These are phyloP conservation scores for Stegana nigrithorax DNA, from an alignment of 2,888 invertebrate genomes.

Conservation along the genomic window DNA sequence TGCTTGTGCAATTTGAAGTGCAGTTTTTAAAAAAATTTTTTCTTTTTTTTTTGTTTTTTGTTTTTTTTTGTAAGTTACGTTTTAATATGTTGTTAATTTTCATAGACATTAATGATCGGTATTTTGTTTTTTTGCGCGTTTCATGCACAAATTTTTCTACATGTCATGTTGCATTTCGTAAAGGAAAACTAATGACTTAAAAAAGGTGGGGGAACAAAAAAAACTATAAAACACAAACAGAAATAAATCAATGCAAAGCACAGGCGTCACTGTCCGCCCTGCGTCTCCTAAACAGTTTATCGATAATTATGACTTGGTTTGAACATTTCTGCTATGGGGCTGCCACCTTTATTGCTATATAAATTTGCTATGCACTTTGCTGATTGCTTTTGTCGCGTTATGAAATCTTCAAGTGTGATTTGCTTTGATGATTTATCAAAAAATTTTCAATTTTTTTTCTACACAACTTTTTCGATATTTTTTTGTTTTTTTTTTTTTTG, in stretches of 20 bases:
- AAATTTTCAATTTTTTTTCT: too few species aligned
- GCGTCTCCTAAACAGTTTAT: too few species aligned
- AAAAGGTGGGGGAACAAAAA: constrained; percentile 18
- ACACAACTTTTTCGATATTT: constrained; percentile 27
- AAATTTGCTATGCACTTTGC: background rate
- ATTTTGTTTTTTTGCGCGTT: constrained; percentile 31
- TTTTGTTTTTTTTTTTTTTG: background rate
- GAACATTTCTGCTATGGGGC: background rate
- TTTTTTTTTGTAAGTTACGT: background rate
- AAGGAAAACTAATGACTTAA: constrained; percentile 47
- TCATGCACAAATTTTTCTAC: constrained; percentile 36
- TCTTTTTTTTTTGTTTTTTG: background rate
- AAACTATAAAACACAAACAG: too few species aligned
- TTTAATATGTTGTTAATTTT: constrained; percentile 55
- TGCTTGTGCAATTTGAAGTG: too few species aligned
- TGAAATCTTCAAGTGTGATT: constrained; percentile 4
- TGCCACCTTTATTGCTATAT: too few species aligned
- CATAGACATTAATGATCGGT: constrained; percentile 54
- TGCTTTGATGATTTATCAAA: constrained; percentile 25
- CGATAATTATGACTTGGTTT: background rate
- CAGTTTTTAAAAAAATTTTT: too few species aligned
- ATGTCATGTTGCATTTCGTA: constrained; percentile 54
- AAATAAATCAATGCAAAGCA: too few species aligned
- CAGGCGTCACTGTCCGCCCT: too few species aligned
- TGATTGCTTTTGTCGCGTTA: background rate